Evolutionary conservation across 2,797 vertebrate genomes (phyloP).

Genomic region (Tragopan temminckii): DNA sequence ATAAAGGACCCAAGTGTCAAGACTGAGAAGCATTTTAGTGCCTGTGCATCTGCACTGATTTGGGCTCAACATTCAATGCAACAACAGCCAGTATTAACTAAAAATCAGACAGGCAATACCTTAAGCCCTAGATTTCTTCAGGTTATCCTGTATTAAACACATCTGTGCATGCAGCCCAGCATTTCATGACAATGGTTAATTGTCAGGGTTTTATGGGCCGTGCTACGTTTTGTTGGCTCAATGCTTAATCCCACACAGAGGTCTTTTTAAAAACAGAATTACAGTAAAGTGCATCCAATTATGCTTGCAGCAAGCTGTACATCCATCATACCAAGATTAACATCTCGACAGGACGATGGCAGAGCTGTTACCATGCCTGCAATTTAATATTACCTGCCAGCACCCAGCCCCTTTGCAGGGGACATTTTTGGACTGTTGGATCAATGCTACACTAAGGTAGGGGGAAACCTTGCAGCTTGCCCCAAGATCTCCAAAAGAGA

Average conservation of each 20-base stretch:
- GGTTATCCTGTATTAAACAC: background rate
- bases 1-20: background rate
- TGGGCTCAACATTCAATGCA: background rate
- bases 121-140: background rate
- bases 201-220: background rate
- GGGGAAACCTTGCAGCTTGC: background rate
- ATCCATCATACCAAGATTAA: slow-evolving; percentile 4
- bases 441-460: background rate
- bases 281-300: slow-evolving; percentile 31
- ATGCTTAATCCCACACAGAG: background rate
- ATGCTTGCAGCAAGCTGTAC: background rate
- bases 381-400: background rate
- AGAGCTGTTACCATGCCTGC: background rate
- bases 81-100: background rate
- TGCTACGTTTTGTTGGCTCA: background rate
- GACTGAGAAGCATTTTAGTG: background rate
- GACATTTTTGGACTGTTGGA: background rate
- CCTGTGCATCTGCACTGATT: background rate
- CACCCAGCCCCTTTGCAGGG: background rate
- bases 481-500: background rate
- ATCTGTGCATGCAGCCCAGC: background rate
- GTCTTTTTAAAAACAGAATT: slow-evolving; percentile 33
- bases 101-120: background rate
- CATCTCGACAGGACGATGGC: background rate
- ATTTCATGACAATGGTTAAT: background rate